Base-by-base conservation (phyloP, 2,113 vertebrate species). In the Gasterosteus aculeatus region DNA sequence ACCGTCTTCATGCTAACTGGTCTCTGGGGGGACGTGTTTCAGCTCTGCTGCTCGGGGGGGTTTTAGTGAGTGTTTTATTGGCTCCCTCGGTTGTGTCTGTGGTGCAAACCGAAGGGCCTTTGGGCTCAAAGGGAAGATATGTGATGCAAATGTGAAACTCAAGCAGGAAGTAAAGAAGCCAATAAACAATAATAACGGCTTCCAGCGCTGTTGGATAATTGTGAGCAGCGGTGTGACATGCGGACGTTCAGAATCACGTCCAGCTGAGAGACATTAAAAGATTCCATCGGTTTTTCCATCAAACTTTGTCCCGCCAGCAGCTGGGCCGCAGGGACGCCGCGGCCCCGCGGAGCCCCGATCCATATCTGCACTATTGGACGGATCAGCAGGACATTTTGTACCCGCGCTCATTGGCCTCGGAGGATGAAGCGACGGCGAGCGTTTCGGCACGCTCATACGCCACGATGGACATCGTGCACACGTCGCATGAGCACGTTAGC, bases 41-140 rank as follows among this genome's bases (percentile, higher is more conserved):
- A 2, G 29, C 44, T 29, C 38, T 8, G 19, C 7, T 68, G 69
- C 79, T 51, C 15, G 7, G 19, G 67, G 65, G 41, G 69, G 57
- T 72, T 70, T 69, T 26, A 44, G 41, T 44, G 65, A 51, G 57
- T 33, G 65, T 42, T 80, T 82, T 77, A 77, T 77, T 75, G 47
- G 53, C 63, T 15, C 42, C 22, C 22, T 26, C 33, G 14, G 53
- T 79, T 58, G 53, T 53, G 35, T 16, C 39, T 65, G 29, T 75
- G 39, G 39, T 59, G 11, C 33, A 60, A 4, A 42, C 5, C 65
- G 19, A 44, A n/a, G 53, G 44, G 72, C 72, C 5, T 22, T 42
- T 16, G n/a, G 44, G 44, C 2, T 69, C 47, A 31, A 62, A 74
- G 16, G 1, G 15, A 62, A n/a, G 46, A 22, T 74, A 58, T 1